phyloP scores from a whole-genome alignment of 2,113 vertebrate species.

The Peucedramus taeniatus region DNA sequence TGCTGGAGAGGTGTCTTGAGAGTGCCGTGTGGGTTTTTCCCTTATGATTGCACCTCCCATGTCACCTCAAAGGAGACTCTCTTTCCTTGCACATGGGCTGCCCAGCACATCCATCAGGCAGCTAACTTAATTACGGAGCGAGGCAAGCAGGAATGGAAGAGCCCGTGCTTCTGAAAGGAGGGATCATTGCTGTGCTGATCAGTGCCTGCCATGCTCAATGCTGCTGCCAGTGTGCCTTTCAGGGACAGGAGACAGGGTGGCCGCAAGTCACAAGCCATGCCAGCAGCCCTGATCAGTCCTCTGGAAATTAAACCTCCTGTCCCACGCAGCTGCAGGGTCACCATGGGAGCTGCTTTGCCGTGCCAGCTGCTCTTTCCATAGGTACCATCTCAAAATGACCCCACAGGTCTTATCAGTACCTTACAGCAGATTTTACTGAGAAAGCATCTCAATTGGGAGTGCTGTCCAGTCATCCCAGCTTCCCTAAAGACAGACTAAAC shows the following conservation, averaged over 20 bases:
- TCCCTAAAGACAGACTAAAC: not conserved
- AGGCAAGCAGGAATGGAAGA: not conserved
- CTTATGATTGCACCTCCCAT: not conserved
- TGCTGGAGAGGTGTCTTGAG: not conserved
- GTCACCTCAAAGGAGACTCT: not conserved
- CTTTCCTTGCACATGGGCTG: not conserved
- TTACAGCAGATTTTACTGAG: not conserved
- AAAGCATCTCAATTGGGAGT: not conserved
- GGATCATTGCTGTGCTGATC: not conserved
- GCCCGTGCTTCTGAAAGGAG: not conserved
- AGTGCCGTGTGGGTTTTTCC: not conserved
- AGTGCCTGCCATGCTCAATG: not conserved
- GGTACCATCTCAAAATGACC: rapidly evolving
- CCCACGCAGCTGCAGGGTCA: rapidly evolving
- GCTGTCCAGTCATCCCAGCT: not conserved
- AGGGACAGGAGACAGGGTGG: rapidly evolving
- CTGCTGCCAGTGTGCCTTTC: not conserved
- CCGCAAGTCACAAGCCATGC: not conserved
- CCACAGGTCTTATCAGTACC: not conserved
- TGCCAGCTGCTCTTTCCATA: not conserved
- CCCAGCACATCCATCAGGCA: not conserved
- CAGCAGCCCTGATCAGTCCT: not conserved
- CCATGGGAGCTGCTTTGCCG: rapidly evolving
- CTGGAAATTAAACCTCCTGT: not conserved
- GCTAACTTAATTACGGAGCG: not conserved